Evolutionary conservation across 2,797 vertebrate species (phyloP), one percentile per base, ranked within the genome.

Genomic region (Benthosema pterotum): DNA sequence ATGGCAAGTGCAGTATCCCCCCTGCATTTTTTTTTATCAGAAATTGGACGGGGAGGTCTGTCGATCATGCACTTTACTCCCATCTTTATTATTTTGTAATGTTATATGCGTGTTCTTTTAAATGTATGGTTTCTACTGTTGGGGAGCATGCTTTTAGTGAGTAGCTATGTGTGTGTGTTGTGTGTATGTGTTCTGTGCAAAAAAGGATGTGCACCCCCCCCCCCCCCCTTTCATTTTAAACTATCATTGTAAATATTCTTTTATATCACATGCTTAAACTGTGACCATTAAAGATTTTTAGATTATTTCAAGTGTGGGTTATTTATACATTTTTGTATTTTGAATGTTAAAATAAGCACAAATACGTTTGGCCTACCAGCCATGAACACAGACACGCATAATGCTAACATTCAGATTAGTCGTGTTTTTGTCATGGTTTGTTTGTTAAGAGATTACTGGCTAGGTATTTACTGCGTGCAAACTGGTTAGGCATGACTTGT

Each of bases 41-140:
- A 82, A 81, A 77, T 75, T 84, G 85, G 82, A 79, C 74, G 73
- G 79, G 78, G 77, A 87, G 66, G 75, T 84, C 75, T 87, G 89
- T 92, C 88, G 80, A 83, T 90, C 87, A 88, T 91, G 93, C 93
- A 94, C 91, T 94, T 93, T 93, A 92, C 87, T 88, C 77, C 78
- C 74, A 70, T 87, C 81, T 81, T 79, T 4, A 60, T 89, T 89
- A 60, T 89, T 89, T 87, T 77, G 63, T 80, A 58, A 75, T 73
- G 60, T 69, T 65, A 58, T 43, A 79, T 69, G 70, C 60, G 66
- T 72, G 72, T 71, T 52, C 67, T 72, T n/a, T 70, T 78, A 32
- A 57, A 83, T 74, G 69, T 83, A 51, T 79, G 86, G 73, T 91
- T 86, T 83, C 83, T 91, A 85, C 80, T 85, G 73, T 77, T 25